Evolutionary conservation across 2,797 vertebrate species (phyloP).

Genomic region (Mycteria americana): DNA sequence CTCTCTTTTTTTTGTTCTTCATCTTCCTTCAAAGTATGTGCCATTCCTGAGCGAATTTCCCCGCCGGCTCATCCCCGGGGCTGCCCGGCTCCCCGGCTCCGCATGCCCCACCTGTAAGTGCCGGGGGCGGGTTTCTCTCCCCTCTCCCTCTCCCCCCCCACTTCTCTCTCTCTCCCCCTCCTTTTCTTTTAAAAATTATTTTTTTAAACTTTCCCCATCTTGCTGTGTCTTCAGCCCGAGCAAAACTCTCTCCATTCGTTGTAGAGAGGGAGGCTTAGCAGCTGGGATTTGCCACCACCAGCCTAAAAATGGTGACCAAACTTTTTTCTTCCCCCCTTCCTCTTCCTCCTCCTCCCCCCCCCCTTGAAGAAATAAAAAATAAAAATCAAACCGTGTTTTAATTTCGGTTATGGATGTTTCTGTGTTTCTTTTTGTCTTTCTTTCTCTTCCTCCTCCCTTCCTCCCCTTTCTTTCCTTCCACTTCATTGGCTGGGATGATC

Average conservation of each 20-base stretch:
- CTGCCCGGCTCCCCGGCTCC: slow-evolving; percentile 69
- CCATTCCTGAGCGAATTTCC: slow-evolving; percentile 78
- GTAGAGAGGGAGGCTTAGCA: slow-evolving; percentile 56
- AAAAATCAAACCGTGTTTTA: slow-evolving; percentile 62
- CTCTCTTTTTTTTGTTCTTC: slow-evolving; percentile 30
- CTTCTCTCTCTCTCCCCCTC: not conserved
- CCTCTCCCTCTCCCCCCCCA: not conserved
- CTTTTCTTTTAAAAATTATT: not conserved
- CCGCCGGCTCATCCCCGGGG: slow-evolving; percentile 72
- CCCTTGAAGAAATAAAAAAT: not conserved
- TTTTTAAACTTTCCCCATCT: slow-evolving; percentile 22
- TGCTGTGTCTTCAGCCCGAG: slow-evolving; percentile 57
- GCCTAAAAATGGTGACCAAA: slow-evolving; percentile 76
- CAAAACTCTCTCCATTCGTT: slow-evolving; percentile 60
- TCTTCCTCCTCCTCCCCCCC: not conserved
- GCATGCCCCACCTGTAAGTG: slow-evolving; percentile 78
- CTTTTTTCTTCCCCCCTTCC: slow-evolving; percentile 12
- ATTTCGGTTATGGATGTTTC: slow-evolving; percentile 66
- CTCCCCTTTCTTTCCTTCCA: slow-evolving; percentile 65
- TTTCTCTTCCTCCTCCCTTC: slow-evolving; percentile 61
- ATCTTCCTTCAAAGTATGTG: slow-evolving; percentile 79
- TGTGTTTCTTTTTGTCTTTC: slow-evolving; percentile 66
- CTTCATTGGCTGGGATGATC: slow-evolving; percentile 78
- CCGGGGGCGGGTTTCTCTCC: slow-evolving; percentile 41
- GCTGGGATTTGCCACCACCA: slow-evolving; percentile 70